These are phyloP conservation scores for Catharus bicknelli DNA, from an alignment of 2,113 vertebrate species.

Conservation along the genomic window DNA sequence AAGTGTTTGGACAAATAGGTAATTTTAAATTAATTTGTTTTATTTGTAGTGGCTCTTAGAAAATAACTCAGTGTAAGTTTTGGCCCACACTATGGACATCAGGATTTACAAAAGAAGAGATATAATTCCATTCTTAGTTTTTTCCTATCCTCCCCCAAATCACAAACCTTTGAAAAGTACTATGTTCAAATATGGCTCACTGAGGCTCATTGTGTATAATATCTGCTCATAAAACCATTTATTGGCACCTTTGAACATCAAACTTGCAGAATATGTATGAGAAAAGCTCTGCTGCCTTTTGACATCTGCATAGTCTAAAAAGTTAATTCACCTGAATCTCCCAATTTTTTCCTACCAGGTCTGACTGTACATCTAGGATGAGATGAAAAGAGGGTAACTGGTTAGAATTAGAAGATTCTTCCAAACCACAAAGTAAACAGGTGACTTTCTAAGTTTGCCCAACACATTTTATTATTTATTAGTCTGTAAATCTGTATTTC, in stretches of 20 bases:
- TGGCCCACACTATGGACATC: fast-evolving
- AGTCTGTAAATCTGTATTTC: neutral
- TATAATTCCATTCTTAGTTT: neutral
- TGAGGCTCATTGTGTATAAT: neutral
- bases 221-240: neutral
- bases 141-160: neutral
- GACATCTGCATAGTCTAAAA: neutral
- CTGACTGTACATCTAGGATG: neutral
- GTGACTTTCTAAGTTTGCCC: neutral
- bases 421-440: neutral
- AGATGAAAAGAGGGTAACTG: neutral
- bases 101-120: neutral
- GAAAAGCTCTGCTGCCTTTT: neutral
- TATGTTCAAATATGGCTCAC: neutral
- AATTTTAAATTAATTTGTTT: neutral
- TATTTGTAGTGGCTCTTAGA: neutral
- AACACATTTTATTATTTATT: neutral
- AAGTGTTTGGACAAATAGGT: neutral
- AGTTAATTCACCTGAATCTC: neutral
- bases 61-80: neutral
- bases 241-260: neutral
- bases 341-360: neutral
- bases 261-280: neutral
- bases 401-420: neutral
- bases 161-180: neutral